Evolutionary conservation across 2,797 vertebrate genomes (phyloP), one percentile per base, ranked within the genome.

Genomic region (Sebastiscus albofasciatus): DNA sequence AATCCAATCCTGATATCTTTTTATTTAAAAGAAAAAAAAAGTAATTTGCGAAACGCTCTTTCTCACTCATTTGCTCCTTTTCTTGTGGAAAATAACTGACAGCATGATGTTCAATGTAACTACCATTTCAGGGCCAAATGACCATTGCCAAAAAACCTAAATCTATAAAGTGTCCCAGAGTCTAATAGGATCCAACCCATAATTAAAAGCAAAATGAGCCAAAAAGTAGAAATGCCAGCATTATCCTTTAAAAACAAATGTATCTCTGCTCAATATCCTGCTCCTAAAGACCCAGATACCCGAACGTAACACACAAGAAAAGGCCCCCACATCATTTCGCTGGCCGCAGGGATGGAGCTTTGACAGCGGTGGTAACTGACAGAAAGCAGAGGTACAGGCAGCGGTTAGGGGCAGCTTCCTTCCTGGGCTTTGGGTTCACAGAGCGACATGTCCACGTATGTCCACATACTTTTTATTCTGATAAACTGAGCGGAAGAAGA

Each of bases 371-470:
- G 78, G 67, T 82, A 89, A 89, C 88, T 88, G 91, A 91, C 83
- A 84, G 86, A 88, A 87, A 81, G 79, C 81, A 92, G 86, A 82
- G 74, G 84, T 11, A 66, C 86, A 85, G 80, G 83, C 90, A 82
- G 89, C 56, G 54, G 86, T 91, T 89, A 80, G 75, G 80, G 77
- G 67, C 89, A 87, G 82, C 76, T 91, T 94, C 91, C 91, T 90
- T 91, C 88, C 91, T 90, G 87, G 60, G 77, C 79, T 87, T 81
- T 83, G 68, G 81, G 72, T 88, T 81, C 79, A 86, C 79, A 75
- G 80, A 88, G 66, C 10, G 11, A 67, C 75, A 85, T 61, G 74
- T 89, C 87, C 90, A 83, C 80, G 77, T 81, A 68, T 33, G 69
- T 89, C 80, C 80, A 86, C 69, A 75, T 66, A 86, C 75, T 74